phyloP scores from a whole-genome alignment of 2,113 vertebrate species.

The Apteryx mantelli region DNA sequence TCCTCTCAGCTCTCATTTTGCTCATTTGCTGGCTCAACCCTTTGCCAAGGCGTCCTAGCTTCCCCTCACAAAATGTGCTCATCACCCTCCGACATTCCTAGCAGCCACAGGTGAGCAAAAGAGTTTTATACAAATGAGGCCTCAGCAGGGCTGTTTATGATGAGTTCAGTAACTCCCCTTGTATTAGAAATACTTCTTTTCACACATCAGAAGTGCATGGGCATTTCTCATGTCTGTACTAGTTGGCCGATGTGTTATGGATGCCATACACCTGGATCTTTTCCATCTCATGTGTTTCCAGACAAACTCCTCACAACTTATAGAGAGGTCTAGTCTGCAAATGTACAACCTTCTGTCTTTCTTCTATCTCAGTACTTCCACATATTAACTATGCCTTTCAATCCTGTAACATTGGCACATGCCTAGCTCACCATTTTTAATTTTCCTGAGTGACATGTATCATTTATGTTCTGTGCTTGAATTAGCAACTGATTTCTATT shows the following conservation, averaged over 20 bases:
- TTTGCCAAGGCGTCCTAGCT: background rate
- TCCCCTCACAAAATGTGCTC: background rate
- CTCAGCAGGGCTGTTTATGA: background rate
- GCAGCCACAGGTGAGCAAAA: background rate
- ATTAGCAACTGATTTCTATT: background rate
- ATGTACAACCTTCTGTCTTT: background rate
- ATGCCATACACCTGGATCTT: background rate
- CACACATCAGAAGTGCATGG: rapidly evolving
- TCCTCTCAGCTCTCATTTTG: background rate
- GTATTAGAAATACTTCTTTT: background rate
- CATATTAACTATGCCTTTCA: background rate
- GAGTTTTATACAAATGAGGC: background rate
- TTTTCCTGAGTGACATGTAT: background rate
- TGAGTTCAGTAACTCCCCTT: background rate
- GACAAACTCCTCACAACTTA: background rate
- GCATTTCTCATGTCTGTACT: background rate
- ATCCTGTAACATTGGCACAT: background rate
- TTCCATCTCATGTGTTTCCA: background rate
- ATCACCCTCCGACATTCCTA: background rate
- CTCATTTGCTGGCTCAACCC: background rate
- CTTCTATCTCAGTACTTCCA: background rate
- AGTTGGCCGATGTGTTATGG: background rate
- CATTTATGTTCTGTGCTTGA: background rate
- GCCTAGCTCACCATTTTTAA: background rate
- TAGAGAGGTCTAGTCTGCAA: background rate